These are phyloP conservation scores for Folsomia candida DNA, from an alignment of 2,888 invertebrate species.

Conservation along the genomic window DNA sequence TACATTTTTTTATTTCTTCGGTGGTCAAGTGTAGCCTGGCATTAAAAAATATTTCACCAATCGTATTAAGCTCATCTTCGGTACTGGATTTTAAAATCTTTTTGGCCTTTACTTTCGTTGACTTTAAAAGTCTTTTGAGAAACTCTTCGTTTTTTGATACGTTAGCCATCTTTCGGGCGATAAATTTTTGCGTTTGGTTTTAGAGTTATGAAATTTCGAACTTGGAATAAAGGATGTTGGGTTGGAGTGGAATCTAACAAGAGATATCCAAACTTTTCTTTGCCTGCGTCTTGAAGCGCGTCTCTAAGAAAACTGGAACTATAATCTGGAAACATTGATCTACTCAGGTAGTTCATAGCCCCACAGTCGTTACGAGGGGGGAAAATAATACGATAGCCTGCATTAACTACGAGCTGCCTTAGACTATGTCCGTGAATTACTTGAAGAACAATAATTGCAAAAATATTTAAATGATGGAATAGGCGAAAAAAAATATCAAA, in stretches of 20 bases:
- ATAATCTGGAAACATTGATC: not conserved
- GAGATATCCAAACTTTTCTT: not conserved
- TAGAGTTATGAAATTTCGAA: slow-evolving; percentile 6
- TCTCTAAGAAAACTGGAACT: not conserved
- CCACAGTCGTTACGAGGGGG: not conserved
- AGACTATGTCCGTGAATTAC: not conserved
- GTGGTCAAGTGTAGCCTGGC: not conserved
- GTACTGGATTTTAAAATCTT: not conserved
- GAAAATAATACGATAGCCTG: not conserved
- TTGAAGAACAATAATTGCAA: not conserved
- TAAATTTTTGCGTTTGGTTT: not conserved
- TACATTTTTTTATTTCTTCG: not conserved
- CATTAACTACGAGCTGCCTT: not conserved
- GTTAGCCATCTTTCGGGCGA: not conserved
- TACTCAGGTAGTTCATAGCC: not conserved
- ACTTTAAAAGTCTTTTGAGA: not conserved
- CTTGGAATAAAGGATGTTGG: not conserved
- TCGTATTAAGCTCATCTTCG: not conserved
- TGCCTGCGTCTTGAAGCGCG: not conserved
- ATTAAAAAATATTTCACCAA: not conserved
- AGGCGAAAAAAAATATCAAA: not conserved
- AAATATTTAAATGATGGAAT: not conserved
- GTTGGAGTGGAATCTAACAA: not conserved
- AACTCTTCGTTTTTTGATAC: not conserved
- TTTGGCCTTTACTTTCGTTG: not conserved